phyloP scores from a whole-genome alignment of 2,797 vertebrate species.

The Rallus crepitans region DNA sequence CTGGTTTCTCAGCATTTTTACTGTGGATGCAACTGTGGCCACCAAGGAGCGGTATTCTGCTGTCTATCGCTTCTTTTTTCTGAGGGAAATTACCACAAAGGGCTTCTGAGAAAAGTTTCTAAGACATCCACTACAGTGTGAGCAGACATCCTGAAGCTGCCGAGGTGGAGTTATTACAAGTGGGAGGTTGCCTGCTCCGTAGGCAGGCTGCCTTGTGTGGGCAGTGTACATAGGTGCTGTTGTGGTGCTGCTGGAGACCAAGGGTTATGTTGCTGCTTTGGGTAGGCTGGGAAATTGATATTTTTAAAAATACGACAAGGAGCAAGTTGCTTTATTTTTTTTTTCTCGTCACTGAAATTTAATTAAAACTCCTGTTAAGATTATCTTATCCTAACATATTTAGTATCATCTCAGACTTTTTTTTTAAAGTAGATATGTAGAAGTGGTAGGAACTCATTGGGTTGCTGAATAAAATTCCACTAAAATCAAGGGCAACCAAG shows the following conservation, averaged over 20 bases:
- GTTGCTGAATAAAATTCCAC: background rate
- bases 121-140: fast-evolving
- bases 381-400: background rate
- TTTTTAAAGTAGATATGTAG: background rate
- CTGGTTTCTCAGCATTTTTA: background rate
- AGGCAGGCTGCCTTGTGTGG: background rate
- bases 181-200: fast-evolving
- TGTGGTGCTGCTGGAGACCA: fast-evolving
- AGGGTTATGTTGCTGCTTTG: too few species aligned
- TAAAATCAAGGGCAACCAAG: background rate
- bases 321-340: background rate
- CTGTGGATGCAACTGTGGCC: background rate
- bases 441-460: background rate
- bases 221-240: fast-evolving
- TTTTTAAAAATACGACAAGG: background rate
- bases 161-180: too few species aligned
- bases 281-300: background rate
- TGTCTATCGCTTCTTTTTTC: background rate
- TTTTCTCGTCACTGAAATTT: background rate
- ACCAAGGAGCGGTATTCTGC: background rate
- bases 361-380: background rate
- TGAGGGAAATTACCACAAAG: background rate
- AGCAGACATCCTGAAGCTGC: too few species aligned
- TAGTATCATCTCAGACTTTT: background rate
- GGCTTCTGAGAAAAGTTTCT: background rate